Evolutionary conservation across 2,113 vertebrate species (phyloP), one percentile per base, ranked within the genome.

Genomic region (Melanerpes formicivorus): DNA sequence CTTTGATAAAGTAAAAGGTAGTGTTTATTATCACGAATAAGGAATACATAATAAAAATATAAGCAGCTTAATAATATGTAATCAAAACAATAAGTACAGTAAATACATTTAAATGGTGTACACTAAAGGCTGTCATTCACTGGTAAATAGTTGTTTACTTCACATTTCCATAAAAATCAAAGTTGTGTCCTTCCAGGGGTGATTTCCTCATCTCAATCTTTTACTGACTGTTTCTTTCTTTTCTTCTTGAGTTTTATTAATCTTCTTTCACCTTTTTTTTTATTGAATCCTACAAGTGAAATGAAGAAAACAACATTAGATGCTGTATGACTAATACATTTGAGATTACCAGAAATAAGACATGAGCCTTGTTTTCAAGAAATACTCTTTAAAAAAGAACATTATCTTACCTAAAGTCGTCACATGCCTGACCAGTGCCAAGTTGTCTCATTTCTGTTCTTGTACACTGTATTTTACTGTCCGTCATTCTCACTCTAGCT

Each of bases 161-260:
- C 76, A 87, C 34, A 76, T 83, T 85, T 90, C 29, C 25, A 27
- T 59, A 64, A 52, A 84, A 90, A 74, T 81, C 22, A 89, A 56
- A 88, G 55, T 72, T 86, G 94, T 74, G 29, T 87, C 63, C 56
- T 95, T 92, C 94, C 95, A 77, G 69, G 32, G 55, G 81, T 60
- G 52, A 84, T 63, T 81, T 94, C 79, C 46, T 87, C 10, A 1
- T 40, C 65, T 23, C 34, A 32, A 80, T 75, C 22, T 72, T 92
- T 94, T 65, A 83, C 46, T 32, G 71, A 19, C 10, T 79, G 84
- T 79, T 97, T 96, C 96, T 91, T 97, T 95, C 62, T 96, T 84
- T 93, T 97, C 90, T 92, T 96, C 87, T 90, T 97, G 42, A 94
- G 96, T 96, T 94, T 97, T 92, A 96, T 95, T 52, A 93, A 30